Percentiles rank a stretch among this genome's conserved stretches.
Conservation (phyloP, 2,113 vertebrate genomes). For the Phalacrocorax carbo region DNA sequence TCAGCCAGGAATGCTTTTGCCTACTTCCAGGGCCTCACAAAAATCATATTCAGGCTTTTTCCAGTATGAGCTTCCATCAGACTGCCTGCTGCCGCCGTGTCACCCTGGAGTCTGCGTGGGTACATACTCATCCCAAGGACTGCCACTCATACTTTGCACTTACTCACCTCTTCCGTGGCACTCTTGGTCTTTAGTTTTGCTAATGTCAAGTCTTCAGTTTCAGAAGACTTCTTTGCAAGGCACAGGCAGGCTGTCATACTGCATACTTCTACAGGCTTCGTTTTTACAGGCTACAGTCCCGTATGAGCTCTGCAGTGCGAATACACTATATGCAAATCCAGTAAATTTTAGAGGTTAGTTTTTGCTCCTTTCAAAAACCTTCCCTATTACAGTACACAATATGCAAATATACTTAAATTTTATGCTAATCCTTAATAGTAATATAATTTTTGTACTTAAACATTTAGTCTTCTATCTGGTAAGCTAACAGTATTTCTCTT, state of each 20-base stretch:
- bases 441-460: not conserved
- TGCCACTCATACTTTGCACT: not conserved
- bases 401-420: not conserved
- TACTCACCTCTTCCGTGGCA: not conserved
- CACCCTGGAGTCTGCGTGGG: not conserved
- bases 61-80: not conserved
- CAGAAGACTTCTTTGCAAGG: not conserved
- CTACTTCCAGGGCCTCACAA: not conserved
- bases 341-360: not conserved
- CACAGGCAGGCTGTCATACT: not conserved
- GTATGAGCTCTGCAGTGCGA: not conserved
- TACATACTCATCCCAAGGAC: not conserved
- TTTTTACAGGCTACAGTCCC: not conserved
- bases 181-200: not conserved
- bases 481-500: not conserved
- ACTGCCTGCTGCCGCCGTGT: accelerated
- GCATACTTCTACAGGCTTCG: not conserved
- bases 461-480: not conserved
- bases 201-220: not conserved
- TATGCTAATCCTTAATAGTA: not conserved
- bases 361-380: not conserved
- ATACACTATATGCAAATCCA: not conserved
- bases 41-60: not conserved
- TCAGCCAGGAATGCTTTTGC: not conserved
- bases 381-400: not conserved